phyloP scores from a whole-genome alignment of 1,140 invertebrate genomes.

The Pentalonia nigronervosa region DNA sequence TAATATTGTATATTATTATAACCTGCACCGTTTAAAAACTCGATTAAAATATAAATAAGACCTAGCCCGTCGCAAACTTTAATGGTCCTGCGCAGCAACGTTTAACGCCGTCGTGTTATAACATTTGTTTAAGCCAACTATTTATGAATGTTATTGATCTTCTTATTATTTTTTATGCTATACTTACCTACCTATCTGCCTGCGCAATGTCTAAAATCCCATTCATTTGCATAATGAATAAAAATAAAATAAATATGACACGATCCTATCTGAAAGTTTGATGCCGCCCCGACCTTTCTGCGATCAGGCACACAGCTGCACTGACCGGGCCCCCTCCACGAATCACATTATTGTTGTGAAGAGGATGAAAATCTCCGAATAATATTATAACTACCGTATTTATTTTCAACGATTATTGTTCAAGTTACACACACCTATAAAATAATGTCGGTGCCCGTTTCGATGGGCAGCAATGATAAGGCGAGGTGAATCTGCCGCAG shows the following conservation, averaged over 20 bases:
- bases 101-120: not conserved
- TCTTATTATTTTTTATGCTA: not conserved
- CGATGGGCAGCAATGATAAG: slow-evolving; percentile 42
- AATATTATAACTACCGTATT: slow-evolving; percentile 46
- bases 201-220: not conserved
- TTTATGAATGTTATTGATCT: not conserved
- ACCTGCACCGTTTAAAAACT: not conserved
- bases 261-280: not conserved
- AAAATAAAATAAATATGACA: not conserved
- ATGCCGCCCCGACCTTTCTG: not conserved
- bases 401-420: slow-evolving; percentile 36
- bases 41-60: not conserved
- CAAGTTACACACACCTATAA: slow-evolving; percentile 33
- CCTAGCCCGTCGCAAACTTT: not conserved
- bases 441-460: not conserved
- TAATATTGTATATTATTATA: no score
- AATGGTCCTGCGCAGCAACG: not conserved
- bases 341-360: not conserved
- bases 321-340: not conserved
- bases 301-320: not conserved
- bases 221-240: slow-evolving; percentile 11
- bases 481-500: slow-evolving; percentile 21
- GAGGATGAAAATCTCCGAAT: slow-evolving; percentile 6
- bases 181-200: not conserved
- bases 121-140: not conserved